Base-by-base conservation (phyloP, 2,113 vertebrate genomes). In the Epinephelus moara region DNA sequence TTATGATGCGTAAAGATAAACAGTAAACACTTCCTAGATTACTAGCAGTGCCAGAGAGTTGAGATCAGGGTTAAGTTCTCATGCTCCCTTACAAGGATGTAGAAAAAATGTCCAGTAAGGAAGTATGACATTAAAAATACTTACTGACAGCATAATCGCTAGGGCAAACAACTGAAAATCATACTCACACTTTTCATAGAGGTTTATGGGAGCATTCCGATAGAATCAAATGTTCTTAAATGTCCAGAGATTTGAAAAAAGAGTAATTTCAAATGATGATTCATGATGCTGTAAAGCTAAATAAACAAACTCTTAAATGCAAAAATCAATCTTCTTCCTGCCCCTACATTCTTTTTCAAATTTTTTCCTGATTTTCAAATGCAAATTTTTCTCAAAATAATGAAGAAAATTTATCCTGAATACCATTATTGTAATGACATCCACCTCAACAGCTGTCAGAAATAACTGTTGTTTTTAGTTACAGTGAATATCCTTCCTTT, bases 141-240 rank as follows among this genome's bases (percentile, higher is more conserved):
- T 1, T 42, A 56, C 11, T 13, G 1, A 9, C 3, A 13, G 25
- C 1, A 1, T 6, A n/a, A 33, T 68, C 25, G 13, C 53, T 56
- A 1, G 11, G 7, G 60, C 4, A 50, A 10, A 23, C 14, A 33
- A 45, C 1, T 45, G n/a, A 63, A 67, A 85, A 72, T 27, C 10
- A 23, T 21, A 5, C 21, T 52, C 49, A 57, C 60, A 30, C 12
- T 71, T 10, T 52, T 33, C 42, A 30, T 11, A 45, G 23, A 72
- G 70, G 11, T 66, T 85, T 50, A 49, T 1, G 0, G 30, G 45
- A 68, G 57, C 33, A 52, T 53, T 71, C 21, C 19, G 17, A 15
- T 27, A 40, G 27, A 77, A 80, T 62, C 27, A 75, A 30, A 27
- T 70, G 27, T 7, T 66, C n/a, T 47, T 40, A 42, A 78, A 30